These are phyloP conservation scores for Centropus unirufus DNA, from an alignment of 2,113 vertebrate genomes.

Conservation along the genomic window DNA sequence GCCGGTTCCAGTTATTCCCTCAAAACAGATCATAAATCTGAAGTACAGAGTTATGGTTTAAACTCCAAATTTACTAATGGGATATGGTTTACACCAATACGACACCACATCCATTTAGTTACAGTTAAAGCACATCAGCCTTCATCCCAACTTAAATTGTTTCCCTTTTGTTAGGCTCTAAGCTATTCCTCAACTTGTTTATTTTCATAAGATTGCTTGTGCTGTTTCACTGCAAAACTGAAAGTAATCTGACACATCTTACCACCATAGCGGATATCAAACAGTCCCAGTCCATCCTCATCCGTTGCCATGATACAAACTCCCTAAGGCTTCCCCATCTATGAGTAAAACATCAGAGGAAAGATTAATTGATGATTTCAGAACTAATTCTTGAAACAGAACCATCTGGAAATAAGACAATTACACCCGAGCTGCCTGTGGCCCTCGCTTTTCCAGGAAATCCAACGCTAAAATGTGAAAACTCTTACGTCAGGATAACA, in stretches of 20 bases:
- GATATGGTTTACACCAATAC: background rate
- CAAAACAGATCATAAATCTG: background rate
- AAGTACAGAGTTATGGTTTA: background rate
- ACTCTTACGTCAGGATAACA: background rate
- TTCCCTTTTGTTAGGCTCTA: background rate
- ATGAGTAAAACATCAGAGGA: background rate
- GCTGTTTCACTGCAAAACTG: background rate
- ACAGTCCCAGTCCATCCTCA: conserved; percentile 74
- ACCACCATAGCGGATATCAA: conserved; percentile 57
- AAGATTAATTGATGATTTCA: background rate
- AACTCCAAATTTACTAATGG: background rate
- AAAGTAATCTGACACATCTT: background rate
- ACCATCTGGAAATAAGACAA: background rate
- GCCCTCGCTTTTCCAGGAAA: background rate
- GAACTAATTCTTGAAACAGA: background rate
- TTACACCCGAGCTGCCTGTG: background rate
- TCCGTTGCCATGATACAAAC: conserved; percentile 78
- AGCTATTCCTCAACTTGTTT: background rate
- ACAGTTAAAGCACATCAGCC: background rate
- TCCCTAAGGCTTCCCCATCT: conserved; percentile 76
- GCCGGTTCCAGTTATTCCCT: background rate
- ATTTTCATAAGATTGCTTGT: background rate
- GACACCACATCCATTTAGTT: background rate
- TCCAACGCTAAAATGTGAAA: background rate
- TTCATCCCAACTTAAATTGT: background rate